phyloP scores from a whole-genome alignment of 2,888 invertebrate genomes.

The Drosophila nr. fundita region DNA sequence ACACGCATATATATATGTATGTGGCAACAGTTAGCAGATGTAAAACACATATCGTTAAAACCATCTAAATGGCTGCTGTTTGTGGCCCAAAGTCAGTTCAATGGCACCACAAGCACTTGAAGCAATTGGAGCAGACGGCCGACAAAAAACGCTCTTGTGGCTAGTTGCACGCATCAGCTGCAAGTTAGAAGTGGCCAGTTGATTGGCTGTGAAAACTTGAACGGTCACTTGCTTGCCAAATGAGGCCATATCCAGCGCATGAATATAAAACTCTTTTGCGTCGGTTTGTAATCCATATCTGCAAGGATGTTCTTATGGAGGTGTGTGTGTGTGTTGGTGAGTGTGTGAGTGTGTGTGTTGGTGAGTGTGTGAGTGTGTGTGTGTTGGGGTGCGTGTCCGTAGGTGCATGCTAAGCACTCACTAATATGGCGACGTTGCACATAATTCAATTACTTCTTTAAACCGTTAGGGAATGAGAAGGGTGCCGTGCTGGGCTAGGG shows the following conservation, averaged over 20 bases:
- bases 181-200: constrained; percentile 6
- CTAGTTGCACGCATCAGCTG: constrained; percentile 8
- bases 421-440: constrained; percentile 16
- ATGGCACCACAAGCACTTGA: neutral
- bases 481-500: neutral
- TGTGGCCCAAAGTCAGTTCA: constrained; percentile 7
- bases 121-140: neutral
- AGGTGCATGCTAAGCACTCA: neutral
- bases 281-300: neutral
- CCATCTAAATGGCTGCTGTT: constrained; percentile 13
- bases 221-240: constrained; percentile 14
- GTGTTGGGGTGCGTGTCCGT: neutral
- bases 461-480: neutral
- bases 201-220: constrained; percentile 48
- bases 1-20: neutral
- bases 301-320: neutral
- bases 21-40: neutral
- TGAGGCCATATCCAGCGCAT: neutral
- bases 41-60: neutral
- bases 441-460: constrained; percentile 35
- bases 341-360: neutral
- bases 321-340: neutral
- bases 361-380: neutral
- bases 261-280: neutral
- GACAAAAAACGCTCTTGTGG: neutral